Base-by-base conservation (phyloP, 2,888 invertebrate species). In the Limnephilus lunatus region DNA sequence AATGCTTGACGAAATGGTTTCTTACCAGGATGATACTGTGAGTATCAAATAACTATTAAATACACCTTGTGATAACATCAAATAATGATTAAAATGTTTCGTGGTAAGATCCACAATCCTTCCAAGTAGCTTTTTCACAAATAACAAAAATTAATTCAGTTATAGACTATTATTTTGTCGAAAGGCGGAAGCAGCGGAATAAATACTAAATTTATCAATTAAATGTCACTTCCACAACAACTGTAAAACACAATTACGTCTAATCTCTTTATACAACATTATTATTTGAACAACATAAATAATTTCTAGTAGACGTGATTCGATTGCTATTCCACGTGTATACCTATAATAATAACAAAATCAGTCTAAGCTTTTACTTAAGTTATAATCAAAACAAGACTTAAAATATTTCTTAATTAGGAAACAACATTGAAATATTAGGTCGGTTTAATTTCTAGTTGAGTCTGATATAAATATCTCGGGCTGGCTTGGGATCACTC, bases 401-500 rank as follows among this genome's bases (percentile, higher is more conserved):
- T 86, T n/a, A 44, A 86, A n/a, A 30, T 85, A 48, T 86, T 48
- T 30, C 86, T 44, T 86, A 86, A 88, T 88, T 80, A 25, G 80
- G 68, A 88, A 88, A 88, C 68, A 88, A 80, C 53, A 88, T 88
- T 88, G 68, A 68, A 30, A 88, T 35, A 30, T 88, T 88, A 53
- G 32, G 88, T 68, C 68, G 35, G 32, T 31, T 88, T 80, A 88
- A 88, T 88, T 35, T 88, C 53, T 80, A 88, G 68, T 88, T 88
- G 15, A 68, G 68, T 88, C 80, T 80, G 80, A 80, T 80, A 88
- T 68, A 88, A 88, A 88, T 30, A 32, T 25, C 68, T 48, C 4
- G 30, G 44, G 30, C 48, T 86, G 44, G 30, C 48, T n/a, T 35
- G 86, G 86, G 86, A 86, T 48, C 31, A 80, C 68, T 44, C 89